Conservation (phyloP, 2,888 invertebrate genomes). For the Galerucella pusilla region DNA sequence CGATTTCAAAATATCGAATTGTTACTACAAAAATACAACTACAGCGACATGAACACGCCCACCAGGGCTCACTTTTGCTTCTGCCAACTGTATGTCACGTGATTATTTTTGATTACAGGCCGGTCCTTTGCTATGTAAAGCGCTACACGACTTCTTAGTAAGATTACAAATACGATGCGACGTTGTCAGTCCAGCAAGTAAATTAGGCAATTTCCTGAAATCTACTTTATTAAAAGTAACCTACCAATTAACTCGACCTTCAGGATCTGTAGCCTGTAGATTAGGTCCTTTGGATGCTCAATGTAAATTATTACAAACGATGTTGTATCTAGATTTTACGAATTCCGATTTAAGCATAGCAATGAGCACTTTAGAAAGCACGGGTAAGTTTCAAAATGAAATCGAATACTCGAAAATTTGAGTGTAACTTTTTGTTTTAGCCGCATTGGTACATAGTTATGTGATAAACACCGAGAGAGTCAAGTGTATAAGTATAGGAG, state of each 20-base stretch:
- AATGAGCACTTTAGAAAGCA: constrained; percentile 79
- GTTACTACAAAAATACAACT: too few relatives aligned
- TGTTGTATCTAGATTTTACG: constrained; percentile 74
- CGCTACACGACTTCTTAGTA: constrained; percentile 77
- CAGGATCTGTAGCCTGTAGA: constrained; percentile 72
- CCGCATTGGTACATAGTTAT: constrained; percentile 66
- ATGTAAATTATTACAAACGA: constrained; percentile 75
- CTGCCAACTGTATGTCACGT: too few relatives aligned
- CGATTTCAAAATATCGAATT: too few relatives aligned
- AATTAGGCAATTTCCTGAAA: constrained; percentile 70
- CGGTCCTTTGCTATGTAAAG: constrained; percentile 80
- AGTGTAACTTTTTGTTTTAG: constrained; percentile 42
- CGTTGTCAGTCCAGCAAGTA: constrained; percentile 68
- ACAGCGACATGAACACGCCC: too few relatives aligned
- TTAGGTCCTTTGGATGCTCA: constrained; percentile 81
- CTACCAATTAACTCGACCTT: constrained; percentile 76
- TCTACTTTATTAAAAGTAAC: constrained; percentile 77
- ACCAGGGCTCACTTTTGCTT: too few relatives aligned
- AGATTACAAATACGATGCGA: constrained; percentile 76
- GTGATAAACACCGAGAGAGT: constrained; percentile 69
- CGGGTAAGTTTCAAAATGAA: constrained; percentile 66
- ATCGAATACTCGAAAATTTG: not conserved
- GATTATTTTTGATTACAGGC: constrained; percentile 66
- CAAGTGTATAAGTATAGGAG: constrained; percentile 68
- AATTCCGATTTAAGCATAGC: constrained; percentile 78